Evolutionary conservation across 2,113 vertebrate species (phyloP), one percentile per base, ranked within the genome.

Genomic region (Rhadina sibilatrix): DNA sequence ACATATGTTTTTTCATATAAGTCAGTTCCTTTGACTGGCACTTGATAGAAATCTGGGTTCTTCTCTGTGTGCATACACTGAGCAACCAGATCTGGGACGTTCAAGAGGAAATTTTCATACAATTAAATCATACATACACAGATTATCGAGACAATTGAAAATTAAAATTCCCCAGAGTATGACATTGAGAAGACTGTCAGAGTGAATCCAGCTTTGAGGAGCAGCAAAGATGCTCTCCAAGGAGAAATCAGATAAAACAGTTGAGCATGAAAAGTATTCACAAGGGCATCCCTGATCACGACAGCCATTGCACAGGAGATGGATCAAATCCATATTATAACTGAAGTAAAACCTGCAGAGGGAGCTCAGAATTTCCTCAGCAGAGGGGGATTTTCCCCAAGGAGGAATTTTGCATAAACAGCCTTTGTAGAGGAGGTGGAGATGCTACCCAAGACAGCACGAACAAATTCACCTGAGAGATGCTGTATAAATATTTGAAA

Each of bases 401-500:
- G 85, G 90, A 93, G 40, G 52, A 71, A 79, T 24, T 92, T 60
- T 37, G 40, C 44, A 93, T 87, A 91, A 95, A 91, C 27, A 91
- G 49, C 17, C 74, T 68, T 75, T 79, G 74, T 60, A 91, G 63
- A 85, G 57, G 46, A 95, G 57, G 20, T 85, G n/a, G 65, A 83
- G 65, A 60, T 40, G 53, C 49, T 94, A 37, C 49, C 70, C 1
- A 5, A 91, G 37, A 64, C 74, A 87, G 74, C 70, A 95, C 16
- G 53, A 89, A 94, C 12, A 89, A 87, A 91, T 90, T 90, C 84
- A 79, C 53, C 37, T 23, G 61, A 84, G 78, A 95, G 28, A 90
- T 57, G 49, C 37, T 72, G 31, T 75, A 69, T 93, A 87, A 96
- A 93, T 85, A 91, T 87, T 87, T 95, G 83, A 95, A 93, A 75